Evolutionary conservation across 2,797 vertebrate species (phyloP).

Genomic region (Carcharodon carcharias): DNA sequence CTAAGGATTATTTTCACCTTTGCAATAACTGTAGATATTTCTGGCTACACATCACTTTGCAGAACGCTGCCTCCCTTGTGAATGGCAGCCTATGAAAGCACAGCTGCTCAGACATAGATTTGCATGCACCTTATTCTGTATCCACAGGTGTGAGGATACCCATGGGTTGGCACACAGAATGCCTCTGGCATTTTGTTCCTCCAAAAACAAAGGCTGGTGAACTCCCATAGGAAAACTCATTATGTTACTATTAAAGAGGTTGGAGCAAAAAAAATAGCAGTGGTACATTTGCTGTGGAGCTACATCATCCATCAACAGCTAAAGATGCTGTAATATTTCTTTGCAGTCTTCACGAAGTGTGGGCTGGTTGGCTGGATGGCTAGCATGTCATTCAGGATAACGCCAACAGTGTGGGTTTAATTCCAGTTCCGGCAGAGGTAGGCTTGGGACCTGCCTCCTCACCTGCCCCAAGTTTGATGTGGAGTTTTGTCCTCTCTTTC

Average conservation of each 20-base stretch:
- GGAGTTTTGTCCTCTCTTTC: no score
- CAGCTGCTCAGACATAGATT: neutral
- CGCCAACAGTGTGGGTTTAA: no score
- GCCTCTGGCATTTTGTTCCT: neutral
- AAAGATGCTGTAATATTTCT: neutral
- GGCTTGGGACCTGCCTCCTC: no score
- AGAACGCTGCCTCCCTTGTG: no score
- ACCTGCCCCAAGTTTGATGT: no score
- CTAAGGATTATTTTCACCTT: no score
- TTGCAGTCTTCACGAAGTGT: neutral
- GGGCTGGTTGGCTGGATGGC: no score
- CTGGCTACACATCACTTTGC: no score
- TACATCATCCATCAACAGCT: neutral
- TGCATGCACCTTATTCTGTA: neutral
- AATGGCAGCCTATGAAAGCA: neutral
- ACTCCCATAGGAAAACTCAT: neutral
- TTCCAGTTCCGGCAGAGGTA: no score
- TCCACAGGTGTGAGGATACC: neutral
- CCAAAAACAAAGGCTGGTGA: neutral
- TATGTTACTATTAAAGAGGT: neutral
- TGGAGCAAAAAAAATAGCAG: neutral
- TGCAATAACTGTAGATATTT: no score
- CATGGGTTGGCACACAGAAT: neutral
- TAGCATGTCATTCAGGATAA: no score
- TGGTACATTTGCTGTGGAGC: no score